Evolutionary conservation across 2,888 invertebrate species (phyloP).

Genomic region (Nipponacmea schrenckii): DNA sequence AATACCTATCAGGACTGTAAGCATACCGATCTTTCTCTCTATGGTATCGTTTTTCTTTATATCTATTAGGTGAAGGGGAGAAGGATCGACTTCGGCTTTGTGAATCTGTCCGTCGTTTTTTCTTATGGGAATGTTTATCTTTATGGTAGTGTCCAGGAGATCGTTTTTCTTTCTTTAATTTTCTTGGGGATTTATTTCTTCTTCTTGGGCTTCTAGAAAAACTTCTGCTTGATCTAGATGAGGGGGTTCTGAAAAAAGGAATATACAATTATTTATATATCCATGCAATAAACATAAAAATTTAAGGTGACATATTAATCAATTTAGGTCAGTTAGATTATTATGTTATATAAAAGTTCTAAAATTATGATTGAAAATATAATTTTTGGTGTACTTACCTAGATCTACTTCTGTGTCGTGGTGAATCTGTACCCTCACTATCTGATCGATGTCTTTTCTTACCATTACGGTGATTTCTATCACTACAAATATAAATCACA

Average conservation of each 20-base stretch:
- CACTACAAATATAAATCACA: slow-evolving; percentile 28
- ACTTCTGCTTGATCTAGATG: slow-evolving; percentile 42
- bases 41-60: slow-evolving; percentile 2
- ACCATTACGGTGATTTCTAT: slow-evolving; percentile 26
- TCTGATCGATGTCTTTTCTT: slow-evolving; percentile 15
- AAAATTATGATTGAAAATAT: too few species aligned
- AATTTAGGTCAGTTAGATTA: too few species aligned
- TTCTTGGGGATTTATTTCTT: slow-evolving; percentile 34
- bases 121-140: slow-evolving; percentile 46
- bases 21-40: slow-evolving; percentile 17
- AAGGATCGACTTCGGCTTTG: slow-evolving; percentile 39
- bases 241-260: slow-evolving; percentile 36
- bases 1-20: slow-evolving; percentile 30
- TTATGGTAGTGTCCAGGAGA: slow-evolving; percentile 37
- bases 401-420: background rate
- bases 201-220: slow-evolving; percentile 35
- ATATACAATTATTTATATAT: slow-evolving; percentile 33
- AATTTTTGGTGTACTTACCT: background rate
- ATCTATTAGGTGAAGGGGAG: slow-evolving; percentile 20
- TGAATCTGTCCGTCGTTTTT: slow-evolving; percentile 41
- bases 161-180: slow-evolving; percentile 44
- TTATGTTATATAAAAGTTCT: too few species aligned
- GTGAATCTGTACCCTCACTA: background rate
- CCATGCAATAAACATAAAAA: too few species aligned
- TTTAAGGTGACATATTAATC: too few species aligned